Percentiles rank a stretch among this genome's conserved stretches.
phyloP scores from a whole-genome alignment of 2,113 vertebrate genomes.

The Narcine bancroftii region DNA sequence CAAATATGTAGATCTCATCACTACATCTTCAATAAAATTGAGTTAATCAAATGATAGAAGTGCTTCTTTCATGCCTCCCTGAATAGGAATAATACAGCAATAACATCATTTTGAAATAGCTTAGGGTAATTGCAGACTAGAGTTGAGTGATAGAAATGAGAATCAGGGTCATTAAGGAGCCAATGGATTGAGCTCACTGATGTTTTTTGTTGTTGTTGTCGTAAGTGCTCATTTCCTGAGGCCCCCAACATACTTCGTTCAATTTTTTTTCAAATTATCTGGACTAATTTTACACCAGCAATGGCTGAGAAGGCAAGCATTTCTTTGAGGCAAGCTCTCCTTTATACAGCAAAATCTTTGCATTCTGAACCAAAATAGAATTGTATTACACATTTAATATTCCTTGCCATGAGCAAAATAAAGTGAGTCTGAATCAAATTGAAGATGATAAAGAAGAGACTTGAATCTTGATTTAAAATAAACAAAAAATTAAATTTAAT shows the following conservation, averaged over 20 bases:
- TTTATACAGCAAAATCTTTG: background rate
- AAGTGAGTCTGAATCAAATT: too few relatives aligned
- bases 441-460: too few relatives aligned
- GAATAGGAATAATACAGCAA: background rate
- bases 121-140: conserved; percentile 4
- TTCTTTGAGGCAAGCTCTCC: background rate
- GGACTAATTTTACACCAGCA: background rate
- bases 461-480: too few relatives aligned
- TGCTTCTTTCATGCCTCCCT: conserved; percentile 19
- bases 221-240: conserved; percentile 10
- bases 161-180: conserved; percentile 13
- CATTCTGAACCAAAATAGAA: background rate
- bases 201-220: background rate
- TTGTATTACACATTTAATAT: background rate
- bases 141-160: conserved; percentile 27
- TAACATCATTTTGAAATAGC: conserved; percentile 25
- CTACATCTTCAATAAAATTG: background rate
- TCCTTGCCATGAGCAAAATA: background rate
- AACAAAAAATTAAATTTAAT: too few relatives aligned
- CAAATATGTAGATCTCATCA: conserved; percentile 20
- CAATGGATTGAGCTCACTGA: background rate
- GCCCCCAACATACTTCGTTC: background rate
- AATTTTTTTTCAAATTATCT: background rate
- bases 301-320: background rate
- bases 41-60: background rate